Evolutionary conservation across 2,888 invertebrate species (phyloP), one percentile per base, ranked within the genome.

Genomic region (Macrostomum cliftonense): DNA sequence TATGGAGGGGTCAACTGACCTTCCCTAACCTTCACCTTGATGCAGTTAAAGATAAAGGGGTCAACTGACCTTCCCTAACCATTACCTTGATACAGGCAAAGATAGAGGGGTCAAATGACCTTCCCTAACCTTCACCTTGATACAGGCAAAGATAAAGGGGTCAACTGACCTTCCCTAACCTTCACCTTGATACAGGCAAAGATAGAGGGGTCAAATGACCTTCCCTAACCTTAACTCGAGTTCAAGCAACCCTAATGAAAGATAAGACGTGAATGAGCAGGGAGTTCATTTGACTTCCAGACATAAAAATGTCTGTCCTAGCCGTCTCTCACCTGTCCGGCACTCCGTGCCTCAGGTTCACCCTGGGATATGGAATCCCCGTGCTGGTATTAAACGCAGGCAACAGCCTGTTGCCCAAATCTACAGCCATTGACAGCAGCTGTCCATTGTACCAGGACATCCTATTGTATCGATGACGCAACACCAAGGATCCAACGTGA

Each of bases 331-430:
- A 19, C 36, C n/a, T 40, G 20, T 40, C 40, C 4, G 52, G 36
- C 12, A 38, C 39, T 7, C 51, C 51, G 20, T 43, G 38, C 36
- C 28, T 42, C 14, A 51, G 52, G 44, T 51, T 57, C 63, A 91
- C 88, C 70, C 83, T 78, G n/a, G 91, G 84, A 71, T 88, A 86
- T 12, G 95, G 95, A 63, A 95, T 84, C 43, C 95, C 95, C 1
- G 93, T 93, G 2, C 87, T 81, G 0, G 95, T 91, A 69, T 95
- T 93, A 70, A 97, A 97, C 2, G 95, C 91, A n/a, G 95, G 95
- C 53, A 97, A 71, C 49, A 95, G 75, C 55, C 91, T 76, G 64
- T 81, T 82, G 2, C 89, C 95, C 48, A 95, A 75, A 67, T 97
- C 89, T 65, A 83, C 81, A 1, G 95, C 93, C 79, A 88, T 79